A percentile compares a stretch with the other conserved stretches of the same genome.
These are phyloP conservation scores for Channa argus DNA, from an alignment of 2,113 vertebrate genomes.

Conservation along the genomic window DNA sequence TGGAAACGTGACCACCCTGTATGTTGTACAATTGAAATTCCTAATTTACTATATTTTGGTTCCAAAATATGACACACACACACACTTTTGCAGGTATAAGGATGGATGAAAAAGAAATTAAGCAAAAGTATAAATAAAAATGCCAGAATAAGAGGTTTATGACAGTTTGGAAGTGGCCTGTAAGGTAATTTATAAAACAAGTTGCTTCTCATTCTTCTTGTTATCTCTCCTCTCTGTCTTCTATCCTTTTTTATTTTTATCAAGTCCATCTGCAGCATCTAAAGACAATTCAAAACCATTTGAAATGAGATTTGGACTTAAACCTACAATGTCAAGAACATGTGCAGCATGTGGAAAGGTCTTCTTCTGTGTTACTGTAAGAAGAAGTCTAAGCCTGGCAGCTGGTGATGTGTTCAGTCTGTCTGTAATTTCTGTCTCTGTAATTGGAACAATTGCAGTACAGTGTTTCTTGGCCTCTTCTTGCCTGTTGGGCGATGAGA, in stretches of 20 bases:
- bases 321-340: not conserved
- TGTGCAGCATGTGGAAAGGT: constrained; percentile 2
- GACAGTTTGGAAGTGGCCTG: not conserved
- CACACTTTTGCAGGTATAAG: too few species aligned
- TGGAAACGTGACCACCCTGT: not conserved
- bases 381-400: not conserved
- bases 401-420: constrained; percentile 13
- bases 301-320: not conserved
- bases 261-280: not conserved
- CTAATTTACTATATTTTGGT: not conserved
- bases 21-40: not conserved
- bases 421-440: constrained; percentile 37
- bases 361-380: not conserved
- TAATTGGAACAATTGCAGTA: constrained; percentile 67
- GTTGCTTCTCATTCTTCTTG: not conserved
- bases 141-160: too few species aligned
- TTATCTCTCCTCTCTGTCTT: not conserved
- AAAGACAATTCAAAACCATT: not conserved
- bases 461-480: constrained; percentile 44
- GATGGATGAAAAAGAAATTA: too few species aligned
- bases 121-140: too few species aligned
- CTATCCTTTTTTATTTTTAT: not conserved
- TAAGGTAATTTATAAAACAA: not conserved
- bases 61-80: too few species aligned
- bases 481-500: constrained; percentile 52